Conservation (phyloP, 2,797 vertebrate species). For the Enteromius unitaeniatus region DNA sequence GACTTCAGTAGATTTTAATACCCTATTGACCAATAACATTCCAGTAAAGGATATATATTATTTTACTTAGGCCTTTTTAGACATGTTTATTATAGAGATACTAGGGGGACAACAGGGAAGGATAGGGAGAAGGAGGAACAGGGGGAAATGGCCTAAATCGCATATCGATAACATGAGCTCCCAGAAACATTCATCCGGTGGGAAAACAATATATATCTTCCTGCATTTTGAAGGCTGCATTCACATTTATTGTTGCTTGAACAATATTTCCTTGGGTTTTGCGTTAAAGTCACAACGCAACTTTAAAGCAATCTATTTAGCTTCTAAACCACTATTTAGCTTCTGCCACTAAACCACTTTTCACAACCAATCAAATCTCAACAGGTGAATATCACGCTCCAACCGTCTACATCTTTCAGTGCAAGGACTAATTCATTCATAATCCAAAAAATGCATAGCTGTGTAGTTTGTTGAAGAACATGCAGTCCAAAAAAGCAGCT, state of each 20-base stretch:
- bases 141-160: background rate
- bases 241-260: background rate
- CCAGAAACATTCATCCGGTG: background rate
- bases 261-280: background rate
- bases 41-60: constrained; percentile 21
- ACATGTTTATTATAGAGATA: background rate
- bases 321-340: background rate
- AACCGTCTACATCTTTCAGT: background rate
- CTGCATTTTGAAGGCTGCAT: background rate
- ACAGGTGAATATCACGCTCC: background rate
- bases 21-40: background rate
- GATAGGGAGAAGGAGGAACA: background rate
- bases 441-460: background rate
- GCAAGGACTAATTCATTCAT: background rate
- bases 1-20: constrained; percentile 22
- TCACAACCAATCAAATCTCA: background rate
- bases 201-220: background rate
- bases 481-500: constrained; percentile 4
- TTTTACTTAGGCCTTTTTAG: constrained; percentile 6
- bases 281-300: background rate
- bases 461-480: background rate
- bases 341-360: background rate
- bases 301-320: background rate
- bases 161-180: background rate
- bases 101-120: constrained; percentile 1